Evolutionary conservation across 2,113 vertebrate genomes (phyloP).

Genomic region (Pseudopipra pipra): DNA sequence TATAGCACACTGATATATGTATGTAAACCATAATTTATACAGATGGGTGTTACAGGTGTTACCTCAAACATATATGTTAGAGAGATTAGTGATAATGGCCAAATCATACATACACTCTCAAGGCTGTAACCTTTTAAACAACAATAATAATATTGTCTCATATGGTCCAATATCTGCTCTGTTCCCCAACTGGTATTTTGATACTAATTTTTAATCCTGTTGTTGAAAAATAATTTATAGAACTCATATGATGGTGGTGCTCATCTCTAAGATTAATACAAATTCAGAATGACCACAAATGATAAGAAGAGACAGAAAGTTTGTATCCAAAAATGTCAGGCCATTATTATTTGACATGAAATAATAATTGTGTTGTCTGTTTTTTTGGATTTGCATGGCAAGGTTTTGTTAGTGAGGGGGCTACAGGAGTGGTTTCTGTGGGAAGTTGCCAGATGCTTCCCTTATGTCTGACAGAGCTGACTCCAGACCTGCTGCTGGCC

Average conservation of each 20-base stretch:
- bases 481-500: not conserved
- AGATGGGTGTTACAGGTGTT: not conserved
- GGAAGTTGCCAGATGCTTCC: not conserved
- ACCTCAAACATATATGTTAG: not conserved
- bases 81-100: not conserved
- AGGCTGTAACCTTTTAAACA: not conserved
- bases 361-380: not conserved
- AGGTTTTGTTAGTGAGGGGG: not conserved
- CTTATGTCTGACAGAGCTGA: accelerated
- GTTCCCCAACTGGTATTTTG: not conserved
- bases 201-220: not conserved
- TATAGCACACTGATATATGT: not conserved
- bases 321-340: not conserved
- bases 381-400: not conserved
- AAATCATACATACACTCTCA: not conserved
- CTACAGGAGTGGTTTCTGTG: not conserved
- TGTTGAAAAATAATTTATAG: not conserved
- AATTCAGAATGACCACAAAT: not conserved
- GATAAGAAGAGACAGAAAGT: not conserved
- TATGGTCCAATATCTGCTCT: not conserved
- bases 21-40: not conserved
- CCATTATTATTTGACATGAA: not conserved
- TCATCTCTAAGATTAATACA: not conserved
- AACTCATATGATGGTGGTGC: not conserved
- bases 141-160: not conserved